phyloP scores from a whole-genome alignment of 2,797 vertebrate genomes.

The Mormyrops boulengeri region DNA sequence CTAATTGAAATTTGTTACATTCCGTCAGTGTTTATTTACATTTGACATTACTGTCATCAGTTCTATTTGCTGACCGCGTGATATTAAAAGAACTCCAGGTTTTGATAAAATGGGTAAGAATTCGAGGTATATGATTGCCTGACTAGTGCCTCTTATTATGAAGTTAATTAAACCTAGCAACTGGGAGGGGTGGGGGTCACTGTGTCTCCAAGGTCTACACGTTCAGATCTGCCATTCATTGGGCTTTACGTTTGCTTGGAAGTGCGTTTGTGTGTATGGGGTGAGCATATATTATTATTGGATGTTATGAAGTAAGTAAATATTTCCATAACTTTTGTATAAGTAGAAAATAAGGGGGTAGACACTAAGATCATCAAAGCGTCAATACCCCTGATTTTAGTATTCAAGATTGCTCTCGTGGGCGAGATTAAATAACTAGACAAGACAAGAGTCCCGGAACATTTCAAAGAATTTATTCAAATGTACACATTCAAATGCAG shows the following conservation, averaged over 20 bases:
- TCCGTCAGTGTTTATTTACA: neutral
- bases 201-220: slow-evolving; percentile 88
- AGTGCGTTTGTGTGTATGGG: slow-evolving; percentile 58
- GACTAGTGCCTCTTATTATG: slow-evolving; percentile 97
- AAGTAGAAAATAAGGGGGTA: slow-evolving; percentile 63
- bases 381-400: slow-evolving; percentile 58
- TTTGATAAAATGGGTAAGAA: slow-evolving; percentile 43
- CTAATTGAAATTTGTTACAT: neutral
- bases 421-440: slow-evolving; percentile 64
- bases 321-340: slow-evolving; percentile 69
- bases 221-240: slow-evolving; percentile 89
- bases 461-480: slow-evolving; percentile 83
- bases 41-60: neutral
- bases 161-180: slow-evolving; percentile 99
- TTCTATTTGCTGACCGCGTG: neutral
- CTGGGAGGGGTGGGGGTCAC: slow-evolving; percentile 87
- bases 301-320: slow-evolving; percentile 71
- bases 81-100: slow-evolving; percentile 17
- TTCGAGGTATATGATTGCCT: slow-evolving; percentile 75
- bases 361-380: slow-evolving; percentile 60
- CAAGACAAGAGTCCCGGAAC: slow-evolving; percentile 60
- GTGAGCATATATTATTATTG: slow-evolving; percentile 79
- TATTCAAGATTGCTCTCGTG: slow-evolving; percentile 63
- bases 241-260: slow-evolving; percentile 65
- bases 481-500: slow-evolving; percentile 81